Base-by-base conservation (phyloP, 2,888 invertebrate genomes). In the Cheilosia soror region DNA sequence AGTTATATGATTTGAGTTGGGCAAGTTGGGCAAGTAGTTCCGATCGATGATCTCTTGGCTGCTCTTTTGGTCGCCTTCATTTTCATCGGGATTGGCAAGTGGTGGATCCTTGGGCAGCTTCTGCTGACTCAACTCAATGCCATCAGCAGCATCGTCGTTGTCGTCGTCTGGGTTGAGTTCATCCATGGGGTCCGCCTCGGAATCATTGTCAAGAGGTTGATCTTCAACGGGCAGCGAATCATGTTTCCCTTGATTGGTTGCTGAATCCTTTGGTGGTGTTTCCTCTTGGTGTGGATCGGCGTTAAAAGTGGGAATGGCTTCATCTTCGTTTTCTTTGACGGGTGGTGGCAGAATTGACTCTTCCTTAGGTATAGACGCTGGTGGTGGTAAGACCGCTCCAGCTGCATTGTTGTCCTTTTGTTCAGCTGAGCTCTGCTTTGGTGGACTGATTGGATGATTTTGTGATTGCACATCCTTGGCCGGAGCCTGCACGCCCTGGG, bases 41-140 rank as follows among this genome's bases (percentile, higher is more conserved):
- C 4, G 7, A 13, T 31, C 65, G 9, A 73, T 29, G 15, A 65
- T 76, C 44, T 81, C 81, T 33, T 76, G 76, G 44, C 55, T 80
- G n/a, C 20, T 66, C 15, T 81, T 75, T 9, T 65, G 79, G 6
- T 76, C 60, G 20, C 3, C n/a, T 4, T 80, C 78, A 6, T 47
- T 72, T 0, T 78, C 73, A 13, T 66, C 76, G 42, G 71, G 58
- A 42, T 20, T 11, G 5, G 15, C 65, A 49, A 85, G 27, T 9
- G 57, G 58, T 4, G 55, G 4, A 0, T 57, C 40, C 13, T 72
- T 72, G 25, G 65, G 20, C 5, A 31, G 6, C 29, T 62, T 75
- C 20, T 51, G 49, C n/a, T 20, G 33, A 13, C 4, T 27, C 0
- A 49, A n/a, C 5, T 40, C 51, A 13, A 51, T n/a, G 1, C 49